Base-by-base conservation (phyloP, 2,888 invertebrate genomes). In the Hydropsyche betteni region DNA sequence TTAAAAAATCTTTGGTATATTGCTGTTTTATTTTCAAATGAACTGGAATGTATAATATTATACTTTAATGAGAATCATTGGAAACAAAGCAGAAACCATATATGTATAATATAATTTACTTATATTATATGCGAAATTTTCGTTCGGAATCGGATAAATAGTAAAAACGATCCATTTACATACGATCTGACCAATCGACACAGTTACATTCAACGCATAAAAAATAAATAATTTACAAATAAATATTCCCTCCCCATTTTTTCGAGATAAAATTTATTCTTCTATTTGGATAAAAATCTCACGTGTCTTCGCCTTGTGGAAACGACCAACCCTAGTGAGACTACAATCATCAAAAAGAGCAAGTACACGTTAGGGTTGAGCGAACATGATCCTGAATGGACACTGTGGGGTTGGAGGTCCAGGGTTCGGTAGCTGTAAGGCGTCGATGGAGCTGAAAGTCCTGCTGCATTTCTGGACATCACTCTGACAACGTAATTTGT, bases 381-480 rank as follows among this genome's bases (percentile, higher is more conserved):
- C 4, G 73, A 64, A 33, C 76, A 76, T 7, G 72, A 58, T 24
- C 72, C 74, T 7, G 69, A 72, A 12, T 33, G 64, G 16, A 76
- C 77, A 44, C 75, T 69, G 52, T 76, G 70, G 12, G 79, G 74
- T 58, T 79, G 74, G 5, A 74, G 68, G 24, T 68, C 72, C 33
- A 77, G 74, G 14, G 79, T 79, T n/a, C 68, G 74, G 68, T 74
- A 76, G 14, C 50, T 44, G 24, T 73, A 51, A 8, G 75, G 68
- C n/a, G 70, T 38, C 2, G 79, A 76, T 14, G 79, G 79, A 2
- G 50, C 24, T 2, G 79, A 79, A 10, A 86, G 82, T n/a, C 90
- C 89, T 8, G 89, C 90, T 24, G 84, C 82, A 81, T 90, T 90
- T 74, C 84, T 84, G 2, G 89, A 86, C 44, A 90, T 89, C 0